Conservation (phyloP, 2,888 invertebrate genomes). For the Silvanus unidentatus region DNA sequence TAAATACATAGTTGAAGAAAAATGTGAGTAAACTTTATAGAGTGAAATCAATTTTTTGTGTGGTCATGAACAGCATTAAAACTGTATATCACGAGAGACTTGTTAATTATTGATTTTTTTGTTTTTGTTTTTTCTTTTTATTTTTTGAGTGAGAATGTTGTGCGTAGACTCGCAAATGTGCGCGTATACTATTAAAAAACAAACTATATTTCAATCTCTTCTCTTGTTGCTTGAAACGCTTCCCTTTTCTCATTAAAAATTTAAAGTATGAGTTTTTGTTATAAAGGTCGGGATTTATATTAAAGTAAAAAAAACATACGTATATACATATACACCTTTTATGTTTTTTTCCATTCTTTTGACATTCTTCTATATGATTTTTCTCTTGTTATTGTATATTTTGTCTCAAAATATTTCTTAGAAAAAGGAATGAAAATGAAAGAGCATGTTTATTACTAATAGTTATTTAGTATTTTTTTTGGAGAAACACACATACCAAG, state of each 20-base stretch:
- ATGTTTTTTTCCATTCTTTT: slow-evolving; percentile 1
- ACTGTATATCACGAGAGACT: no score
- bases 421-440: no score
- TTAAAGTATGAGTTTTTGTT: slow-evolving; percentile 21
- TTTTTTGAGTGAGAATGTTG: slow-evolving; percentile 9
- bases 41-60: no score
- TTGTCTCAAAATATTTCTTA: background rate
- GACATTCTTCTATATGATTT: background rate
- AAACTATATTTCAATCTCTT: slow-evolving; percentile 24
- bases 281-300: slow-evolving; percentile 20
- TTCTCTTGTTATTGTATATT: background rate
- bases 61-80: no score
- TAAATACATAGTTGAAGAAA: no score
- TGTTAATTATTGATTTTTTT: no score
- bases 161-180: slow-evolving; percentile 13
- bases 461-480: no score
- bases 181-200: slow-evolving; percentile 12
- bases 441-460: no score
- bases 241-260: slow-evolving; percentile 14
- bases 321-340: background rate
- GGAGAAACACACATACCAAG: no score
- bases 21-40: no score
- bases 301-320: background rate
- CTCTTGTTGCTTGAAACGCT: slow-evolving; percentile 29
- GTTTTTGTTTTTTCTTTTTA: background rate